Evolutionary conservation across 2,888 invertebrate genomes (phyloP).

Genomic region (Pterostichus madidus): DNA sequence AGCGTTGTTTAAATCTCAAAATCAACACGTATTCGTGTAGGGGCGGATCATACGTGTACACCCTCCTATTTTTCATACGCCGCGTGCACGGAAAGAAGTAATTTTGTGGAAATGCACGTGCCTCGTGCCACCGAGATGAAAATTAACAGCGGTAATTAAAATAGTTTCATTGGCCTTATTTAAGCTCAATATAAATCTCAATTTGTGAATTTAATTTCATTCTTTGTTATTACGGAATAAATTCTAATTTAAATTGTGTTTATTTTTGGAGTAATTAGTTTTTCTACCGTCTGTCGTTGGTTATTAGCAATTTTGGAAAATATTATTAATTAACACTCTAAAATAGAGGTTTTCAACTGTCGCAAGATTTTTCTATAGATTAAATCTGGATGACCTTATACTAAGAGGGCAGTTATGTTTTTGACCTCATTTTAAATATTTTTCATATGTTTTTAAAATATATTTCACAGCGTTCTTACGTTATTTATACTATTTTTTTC

Average conservation of each 20-base stretch:
- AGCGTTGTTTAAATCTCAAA: conserved; percentile 43
- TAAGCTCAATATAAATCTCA: conserved; percentile 33
- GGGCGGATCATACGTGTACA: conserved; percentile 23
- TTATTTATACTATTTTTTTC: too few relatives aligned
- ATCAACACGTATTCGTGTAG: conserved; percentile 45
- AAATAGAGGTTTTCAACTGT: too few relatives aligned
- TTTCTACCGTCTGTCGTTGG: neutral
- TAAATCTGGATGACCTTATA: too few relatives aligned
- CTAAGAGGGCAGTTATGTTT: too few relatives aligned
- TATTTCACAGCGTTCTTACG: too few relatives aligned
- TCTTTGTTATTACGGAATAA: conserved; percentile 35
- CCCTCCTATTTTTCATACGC: conserved; percentile 48
- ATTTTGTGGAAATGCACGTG: conserved; percentile 49
- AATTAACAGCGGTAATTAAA: conserved; percentile 53
- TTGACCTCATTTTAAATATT: too few relatives aligned
- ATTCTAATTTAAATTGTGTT: conserved; percentile 45
- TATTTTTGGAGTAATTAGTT: conserved; percentile 51
- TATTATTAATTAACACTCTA: too few relatives aligned
- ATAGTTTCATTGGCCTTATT: conserved; percentile 46
- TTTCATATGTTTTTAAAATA: too few relatives aligned
- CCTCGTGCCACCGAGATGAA: conserved; percentile 45
- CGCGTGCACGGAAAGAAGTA: conserved; percentile 38
- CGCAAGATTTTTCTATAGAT: too few relatives aligned
- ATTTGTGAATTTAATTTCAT: conserved; percentile 44
- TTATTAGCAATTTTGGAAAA: too few relatives aligned